These are phyloP conservation scores for Agonum fuliginosum DNA, from an alignment of 2,888 invertebrate species.

Conservation along the genomic window DNA sequence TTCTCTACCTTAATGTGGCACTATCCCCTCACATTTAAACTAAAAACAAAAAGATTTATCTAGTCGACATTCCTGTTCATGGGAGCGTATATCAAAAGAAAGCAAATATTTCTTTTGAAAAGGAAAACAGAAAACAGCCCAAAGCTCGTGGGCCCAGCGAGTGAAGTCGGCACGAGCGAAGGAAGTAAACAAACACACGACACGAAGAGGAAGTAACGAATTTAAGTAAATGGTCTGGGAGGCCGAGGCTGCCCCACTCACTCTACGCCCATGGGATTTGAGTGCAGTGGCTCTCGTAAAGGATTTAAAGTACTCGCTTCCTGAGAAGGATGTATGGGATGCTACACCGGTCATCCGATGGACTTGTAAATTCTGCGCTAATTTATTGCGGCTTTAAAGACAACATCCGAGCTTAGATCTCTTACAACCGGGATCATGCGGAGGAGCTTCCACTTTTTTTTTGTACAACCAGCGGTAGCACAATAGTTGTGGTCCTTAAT, in stretches of 20 bases:
- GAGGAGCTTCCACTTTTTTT: too few relatives aligned
- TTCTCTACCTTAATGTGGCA: background rate
- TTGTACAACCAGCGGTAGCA: too few relatives aligned
- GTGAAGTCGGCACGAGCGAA: background rate
- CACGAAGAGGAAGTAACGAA: slow-evolving; percentile 43
- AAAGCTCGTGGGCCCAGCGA: background rate
- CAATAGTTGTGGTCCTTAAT: too few relatives aligned
- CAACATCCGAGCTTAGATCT: too few relatives aligned
- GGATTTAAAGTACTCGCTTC: slow-evolving; percentile 35
- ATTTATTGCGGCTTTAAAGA: background rate
- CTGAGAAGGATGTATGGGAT: slow-evolving; percentile 18
- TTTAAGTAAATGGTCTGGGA: slow-evolving; percentile 42
- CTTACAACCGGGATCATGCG: too few relatives aligned
- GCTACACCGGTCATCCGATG: background rate
- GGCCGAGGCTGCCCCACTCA: background rate
- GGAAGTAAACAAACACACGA: slow-evolving; percentile 32
- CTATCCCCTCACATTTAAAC: background rate
- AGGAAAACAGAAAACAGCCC: slow-evolving; percentile 46
- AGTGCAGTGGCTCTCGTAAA: background rate
- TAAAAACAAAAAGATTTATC: slow-evolving; percentile 44
- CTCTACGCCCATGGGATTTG: background rate
- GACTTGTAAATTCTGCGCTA: slow-evolving; percentile 15
- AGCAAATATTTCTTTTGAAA: slow-evolving; percentile 49
- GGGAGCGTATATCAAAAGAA: slow-evolving; percentile 51
- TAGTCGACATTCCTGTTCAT: slow-evolving; percentile 19